phyloP scores from a whole-genome alignment of 2,113 vertebrate genomes.

The Dinomys branickii region DNA sequence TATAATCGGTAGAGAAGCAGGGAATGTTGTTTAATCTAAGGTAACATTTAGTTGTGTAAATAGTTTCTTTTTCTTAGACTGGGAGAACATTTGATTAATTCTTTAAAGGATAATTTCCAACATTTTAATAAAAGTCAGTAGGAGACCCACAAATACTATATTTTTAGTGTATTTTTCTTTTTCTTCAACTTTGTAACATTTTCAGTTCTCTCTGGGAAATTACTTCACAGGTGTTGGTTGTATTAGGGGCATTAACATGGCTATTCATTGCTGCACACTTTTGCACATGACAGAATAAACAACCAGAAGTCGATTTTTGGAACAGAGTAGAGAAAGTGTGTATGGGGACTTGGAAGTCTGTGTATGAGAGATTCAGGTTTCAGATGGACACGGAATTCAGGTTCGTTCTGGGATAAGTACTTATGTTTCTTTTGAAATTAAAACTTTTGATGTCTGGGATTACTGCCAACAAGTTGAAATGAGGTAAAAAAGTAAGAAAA shows the following conservation, averaged over 20 bases:
- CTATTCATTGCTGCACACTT: background rate
- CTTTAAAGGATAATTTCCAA: background rate
- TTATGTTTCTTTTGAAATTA: background rate
- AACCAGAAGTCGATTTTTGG: background rate
- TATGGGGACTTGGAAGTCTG: background rate
- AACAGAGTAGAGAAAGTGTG: background rate
- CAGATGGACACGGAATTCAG: background rate
- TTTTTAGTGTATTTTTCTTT: background rate
- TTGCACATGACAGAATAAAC: background rate
- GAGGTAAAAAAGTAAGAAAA: conserved; percentile 61
- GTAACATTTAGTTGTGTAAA: conserved; percentile 55
- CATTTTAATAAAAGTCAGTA: background rate
- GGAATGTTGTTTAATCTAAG: background rate
- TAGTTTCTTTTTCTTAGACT: conserved; percentile 13
- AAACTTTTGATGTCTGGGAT: background rate
- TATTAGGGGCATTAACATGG: background rate
- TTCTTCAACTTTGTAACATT: background rate
- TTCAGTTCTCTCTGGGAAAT: background rate
- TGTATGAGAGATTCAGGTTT: background rate
- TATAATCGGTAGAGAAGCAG: background rate
- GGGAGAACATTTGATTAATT: conserved; percentile 31
- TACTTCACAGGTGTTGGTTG: background rate
- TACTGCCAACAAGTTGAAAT: conserved; percentile 46
- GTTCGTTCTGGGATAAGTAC: background rate
- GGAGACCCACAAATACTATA: background rate